Percentiles rank a stretch among this genome's conserved stretches.
phyloP scores from a whole-genome alignment of 2,888 invertebrate genomes.

The Malthinus flaveolus region DNA sequence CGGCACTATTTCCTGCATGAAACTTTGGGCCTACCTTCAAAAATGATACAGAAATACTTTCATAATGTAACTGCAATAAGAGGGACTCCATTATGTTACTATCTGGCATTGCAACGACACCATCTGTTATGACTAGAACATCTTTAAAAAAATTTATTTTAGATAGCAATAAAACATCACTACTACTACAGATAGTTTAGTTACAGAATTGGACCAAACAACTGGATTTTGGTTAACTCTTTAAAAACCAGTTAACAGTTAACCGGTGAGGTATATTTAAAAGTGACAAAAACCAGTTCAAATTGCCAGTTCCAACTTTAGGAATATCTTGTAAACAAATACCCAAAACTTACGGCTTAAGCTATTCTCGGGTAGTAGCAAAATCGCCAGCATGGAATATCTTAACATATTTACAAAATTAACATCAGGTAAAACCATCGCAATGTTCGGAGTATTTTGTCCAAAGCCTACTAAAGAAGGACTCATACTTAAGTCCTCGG shows the following conservation, averaged over 20 bases:
- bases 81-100: conserved; percentile 72
- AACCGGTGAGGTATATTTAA: too few species aligned
- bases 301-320: too few species aligned
- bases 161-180: too few species aligned
- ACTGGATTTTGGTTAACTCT: too few species aligned
- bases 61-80: conserved; percentile 71
- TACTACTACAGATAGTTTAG: too few species aligned
- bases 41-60: conserved; percentile 75
- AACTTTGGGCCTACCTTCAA: conserved; percentile 70
- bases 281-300: too few species aligned
- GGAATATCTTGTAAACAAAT: not conserved
- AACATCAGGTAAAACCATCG: conserved; percentile 67
- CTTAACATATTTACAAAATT: conserved; percentile 77
- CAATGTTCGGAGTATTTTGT: conserved; percentile 54
- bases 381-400: conserved; percentile 74
- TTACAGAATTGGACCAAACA: too few species aligned
- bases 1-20: conserved; percentile 68
- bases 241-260: too few species aligned
- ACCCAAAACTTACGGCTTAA: conserved; percentile 65
- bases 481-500: conserved; percentile 59
- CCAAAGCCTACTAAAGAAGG: conserved; percentile 58
- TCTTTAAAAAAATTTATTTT: conserved; percentile 55
- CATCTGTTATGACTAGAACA: conserved; percentile 74
- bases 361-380: conserved; percentile 74
- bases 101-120: conserved; percentile 72